Evolutionary conservation across 2,888 invertebrate species (phyloP).

Genomic region (Aleiodes leptofemur): DNA sequence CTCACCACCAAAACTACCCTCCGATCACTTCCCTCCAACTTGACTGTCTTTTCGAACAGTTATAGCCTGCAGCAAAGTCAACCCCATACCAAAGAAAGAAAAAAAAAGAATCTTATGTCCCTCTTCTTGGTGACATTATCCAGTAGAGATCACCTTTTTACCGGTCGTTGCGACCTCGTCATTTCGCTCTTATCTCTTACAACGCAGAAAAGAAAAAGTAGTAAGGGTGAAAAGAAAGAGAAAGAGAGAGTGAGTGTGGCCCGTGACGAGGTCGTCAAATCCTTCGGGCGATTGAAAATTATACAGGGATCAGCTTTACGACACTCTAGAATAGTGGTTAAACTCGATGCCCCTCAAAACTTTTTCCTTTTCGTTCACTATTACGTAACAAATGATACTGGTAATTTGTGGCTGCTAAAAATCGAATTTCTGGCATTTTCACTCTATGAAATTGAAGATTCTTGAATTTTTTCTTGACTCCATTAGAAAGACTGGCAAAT

Average conservation of each 20-base stretch:
- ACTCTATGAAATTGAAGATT: background rate
- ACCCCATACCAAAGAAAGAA: slow-evolving; percentile 32
- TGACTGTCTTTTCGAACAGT: slow-evolving; percentile 51
- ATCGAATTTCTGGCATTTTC: background rate
- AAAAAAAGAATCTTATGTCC: slow-evolving; percentile 49
- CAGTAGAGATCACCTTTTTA: slow-evolving; percentile 74
- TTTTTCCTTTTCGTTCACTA: background rate
- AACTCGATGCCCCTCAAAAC: slow-evolving; percentile 12
- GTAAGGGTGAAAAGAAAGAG: slow-evolving; percentile 55
- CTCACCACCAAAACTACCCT: slow-evolving; percentile 30
- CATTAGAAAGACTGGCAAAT: too few species aligned
- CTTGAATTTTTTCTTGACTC: too few species aligned
- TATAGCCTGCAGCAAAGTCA: slow-evolving; percentile 40
- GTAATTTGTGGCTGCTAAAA: background rate
- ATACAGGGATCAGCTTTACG: slow-evolving; percentile 75
- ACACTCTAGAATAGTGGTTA: slow-evolving; percentile 62
- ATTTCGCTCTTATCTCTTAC: slow-evolving; percentile 73
- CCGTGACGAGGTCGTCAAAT: slow-evolving; percentile 75
- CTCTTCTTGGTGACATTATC: slow-evolving; percentile 66
- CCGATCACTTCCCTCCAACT: slow-evolving; percentile 46
- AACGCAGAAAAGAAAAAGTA: slow-evolving; percentile 57
- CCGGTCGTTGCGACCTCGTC: slow-evolving; percentile 75
- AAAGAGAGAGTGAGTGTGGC: slow-evolving; percentile 51
- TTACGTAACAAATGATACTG: slow-evolving; percentile 18
- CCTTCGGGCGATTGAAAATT: slow-evolving; percentile 74